Base-by-base conservation (phyloP, 2,113 vertebrate genomes). In the Platysteira castanea region DNA sequence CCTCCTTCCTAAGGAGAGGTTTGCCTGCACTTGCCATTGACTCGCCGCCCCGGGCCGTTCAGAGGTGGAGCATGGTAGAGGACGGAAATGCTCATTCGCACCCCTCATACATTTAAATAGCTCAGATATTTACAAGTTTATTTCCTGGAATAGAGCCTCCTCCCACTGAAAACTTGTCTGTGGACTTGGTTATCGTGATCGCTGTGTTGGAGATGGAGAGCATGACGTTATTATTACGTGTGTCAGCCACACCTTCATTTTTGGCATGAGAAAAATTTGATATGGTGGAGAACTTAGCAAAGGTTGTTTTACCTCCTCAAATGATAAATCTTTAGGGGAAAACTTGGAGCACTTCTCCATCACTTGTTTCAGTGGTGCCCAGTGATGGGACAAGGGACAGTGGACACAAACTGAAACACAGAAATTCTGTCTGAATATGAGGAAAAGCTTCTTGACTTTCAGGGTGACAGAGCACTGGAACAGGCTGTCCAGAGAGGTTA, bases 141-240 rank as follows among this genome's bases (percentile, higher is more conserved):
- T 69, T 94, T 84, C 63, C 80, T 90, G 27, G 46, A 73, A 27
- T 61, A 7, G 63, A 46, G 22, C 41, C 11, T 86, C 39, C 81
- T 91, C 44, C 64, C 28, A 21, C 61, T 30, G 20, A 22, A 24
- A 47, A 30, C 47, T 31, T 37, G 31, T 31, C 47, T 68, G 1
- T 4, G 7, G 37, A 33, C 47, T 75, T 47, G 42, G n/a, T 54
- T 76, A 19, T 87, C 1, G 0, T 7, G 39, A 37, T 91, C 10
- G 0, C 10, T 2, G 1, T 24, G 78, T 77, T 70, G 63, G 39
- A 64, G 24, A 54, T 60, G 49, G 77, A 39, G 28, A 87, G 64
- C 0, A 0, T 95, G 91, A 79, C 0, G 2, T 39, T 85, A 14
- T 33, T 19, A 5, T 31, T 69, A 2, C 1, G 0, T 71, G 70